These are phyloP conservation scores for Benthosema pterotum DNA, from an alignment of 2,797 vertebrate genomes.

Conservation along the genomic window DNA sequence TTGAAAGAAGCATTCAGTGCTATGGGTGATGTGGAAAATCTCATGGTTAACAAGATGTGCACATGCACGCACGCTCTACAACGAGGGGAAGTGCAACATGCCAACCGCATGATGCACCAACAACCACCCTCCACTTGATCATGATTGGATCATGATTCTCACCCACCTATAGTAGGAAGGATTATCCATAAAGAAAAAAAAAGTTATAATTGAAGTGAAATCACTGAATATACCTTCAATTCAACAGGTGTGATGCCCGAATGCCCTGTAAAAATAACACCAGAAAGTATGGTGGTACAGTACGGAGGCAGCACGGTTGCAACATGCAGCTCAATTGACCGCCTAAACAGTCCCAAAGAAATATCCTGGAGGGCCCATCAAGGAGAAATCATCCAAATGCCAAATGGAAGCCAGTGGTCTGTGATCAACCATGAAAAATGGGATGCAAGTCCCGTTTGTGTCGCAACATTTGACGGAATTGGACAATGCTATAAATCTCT, in stretches of 20 bases:
- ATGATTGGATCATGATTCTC: too few species aligned
- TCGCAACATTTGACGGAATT: not conserved
- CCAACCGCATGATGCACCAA: too few species aligned
- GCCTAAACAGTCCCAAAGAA: accelerated
- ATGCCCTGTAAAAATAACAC: conserved; percentile 62
- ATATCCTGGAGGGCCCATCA: conserved; percentile 42
- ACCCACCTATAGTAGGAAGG: too few species aligned
- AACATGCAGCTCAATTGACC: conserved; percentile 9
- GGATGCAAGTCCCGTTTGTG: conserved; percentile 47
- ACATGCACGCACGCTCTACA: too few species aligned
- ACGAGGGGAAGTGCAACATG: too few species aligned
- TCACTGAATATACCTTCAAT: too few species aligned
- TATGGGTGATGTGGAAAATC: too few species aligned
- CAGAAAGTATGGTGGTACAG: conserved; percentile 55
- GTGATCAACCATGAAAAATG: conserved; percentile 34
- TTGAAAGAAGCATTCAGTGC: too few species aligned
- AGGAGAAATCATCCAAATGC: accelerated
- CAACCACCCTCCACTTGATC: too few species aligned
- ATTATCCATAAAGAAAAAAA: too few species aligned
- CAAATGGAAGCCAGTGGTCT: not conserved
- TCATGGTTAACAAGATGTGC: too few species aligned
- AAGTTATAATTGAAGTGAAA: too few species aligned
- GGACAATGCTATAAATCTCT: conserved; percentile 38
- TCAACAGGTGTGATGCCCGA: conserved; percentile 47
- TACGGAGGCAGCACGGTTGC: conserved; percentile 4